These are phyloP conservation scores for Atopsyche davidsoni DNA, from an alignment of 1,140 invertebrate species.

Conservation along the genomic window DNA sequence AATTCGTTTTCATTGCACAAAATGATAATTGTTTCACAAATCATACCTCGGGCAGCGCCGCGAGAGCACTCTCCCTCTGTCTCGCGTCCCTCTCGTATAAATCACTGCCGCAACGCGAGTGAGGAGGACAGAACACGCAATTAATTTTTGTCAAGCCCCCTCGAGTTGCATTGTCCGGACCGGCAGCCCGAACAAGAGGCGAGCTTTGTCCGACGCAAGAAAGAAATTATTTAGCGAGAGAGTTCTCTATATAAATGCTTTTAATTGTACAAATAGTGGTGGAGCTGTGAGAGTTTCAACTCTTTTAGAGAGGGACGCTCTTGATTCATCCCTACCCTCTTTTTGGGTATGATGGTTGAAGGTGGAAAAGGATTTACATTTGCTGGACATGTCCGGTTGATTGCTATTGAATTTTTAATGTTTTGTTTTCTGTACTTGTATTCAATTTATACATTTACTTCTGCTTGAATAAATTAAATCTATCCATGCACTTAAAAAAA, in stretches of 20 bases:
- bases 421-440: no score
- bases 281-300: conserved; percentile 2
- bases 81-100: conserved; percentile 25
- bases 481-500: no score
- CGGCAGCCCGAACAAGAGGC: conserved; percentile 21
- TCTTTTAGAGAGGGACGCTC: no score
- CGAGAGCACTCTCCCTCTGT: not conserved
- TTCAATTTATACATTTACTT: no score
- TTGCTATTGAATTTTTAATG: no score
- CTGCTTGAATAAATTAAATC: no score
- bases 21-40: no score
- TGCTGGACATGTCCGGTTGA: no score
- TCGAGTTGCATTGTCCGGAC: conserved; percentile 26
- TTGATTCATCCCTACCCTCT: no score
- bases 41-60: not conserved
- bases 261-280: conserved; percentile 21
- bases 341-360: no score
- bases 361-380: no score
- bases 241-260: conserved; percentile 13
- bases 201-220: conserved; percentile 20
- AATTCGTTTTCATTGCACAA: no score
- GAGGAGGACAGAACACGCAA: conserved; percentile 25
- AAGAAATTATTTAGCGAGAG: conserved; percentile 24
- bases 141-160: conserved; percentile 29
- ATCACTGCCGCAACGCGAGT: conserved; percentile 21